phyloP scores from a whole-genome alignment of 2,797 vertebrate species.

The Liasis olivaceus region DNA sequence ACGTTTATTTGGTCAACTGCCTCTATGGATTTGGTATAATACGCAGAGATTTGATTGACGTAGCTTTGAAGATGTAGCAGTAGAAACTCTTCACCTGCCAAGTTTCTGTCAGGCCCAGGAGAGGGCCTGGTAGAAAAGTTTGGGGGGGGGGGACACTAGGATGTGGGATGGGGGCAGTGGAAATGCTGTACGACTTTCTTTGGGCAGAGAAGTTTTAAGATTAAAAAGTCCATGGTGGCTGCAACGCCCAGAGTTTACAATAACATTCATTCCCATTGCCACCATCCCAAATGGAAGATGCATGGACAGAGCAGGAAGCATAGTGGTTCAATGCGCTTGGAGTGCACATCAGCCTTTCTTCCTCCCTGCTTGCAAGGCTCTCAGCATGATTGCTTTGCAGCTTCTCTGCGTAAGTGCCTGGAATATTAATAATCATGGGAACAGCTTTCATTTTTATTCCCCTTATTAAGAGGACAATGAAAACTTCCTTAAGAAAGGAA shows the following conservation, averaged over 20 bases:
- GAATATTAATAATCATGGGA: constrained; percentile 14
- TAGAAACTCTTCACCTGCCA: not conserved
- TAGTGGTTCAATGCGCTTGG: not conserved
- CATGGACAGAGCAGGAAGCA: not conserved
- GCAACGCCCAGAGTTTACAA: not conserved
- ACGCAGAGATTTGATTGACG: not conserved
- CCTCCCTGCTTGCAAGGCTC: not conserved
- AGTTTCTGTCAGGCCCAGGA: not conserved
- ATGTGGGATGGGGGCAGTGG: not conserved
- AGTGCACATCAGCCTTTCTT: not conserved
- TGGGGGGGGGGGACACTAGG: no score
- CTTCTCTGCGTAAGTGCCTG: not conserved
- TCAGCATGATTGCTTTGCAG: not conserved
- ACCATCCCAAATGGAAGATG: not conserved
- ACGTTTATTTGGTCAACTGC: no score
- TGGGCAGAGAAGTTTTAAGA: not conserved
- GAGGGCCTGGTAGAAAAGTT: not conserved
- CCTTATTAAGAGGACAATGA: not conserved
- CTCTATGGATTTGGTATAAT: no score
- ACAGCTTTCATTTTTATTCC: not conserved
- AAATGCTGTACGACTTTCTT: not conserved
- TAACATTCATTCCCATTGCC: not conserved
- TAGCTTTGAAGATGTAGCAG: not conserved
- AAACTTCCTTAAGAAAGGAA: not conserved
- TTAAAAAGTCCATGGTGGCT: not conserved